Percentiles rank a stretch among this genome's conserved stretches.
Conservation (phyloP, 2,888 invertebrate species). For the Acholoe squamosa region DNA sequence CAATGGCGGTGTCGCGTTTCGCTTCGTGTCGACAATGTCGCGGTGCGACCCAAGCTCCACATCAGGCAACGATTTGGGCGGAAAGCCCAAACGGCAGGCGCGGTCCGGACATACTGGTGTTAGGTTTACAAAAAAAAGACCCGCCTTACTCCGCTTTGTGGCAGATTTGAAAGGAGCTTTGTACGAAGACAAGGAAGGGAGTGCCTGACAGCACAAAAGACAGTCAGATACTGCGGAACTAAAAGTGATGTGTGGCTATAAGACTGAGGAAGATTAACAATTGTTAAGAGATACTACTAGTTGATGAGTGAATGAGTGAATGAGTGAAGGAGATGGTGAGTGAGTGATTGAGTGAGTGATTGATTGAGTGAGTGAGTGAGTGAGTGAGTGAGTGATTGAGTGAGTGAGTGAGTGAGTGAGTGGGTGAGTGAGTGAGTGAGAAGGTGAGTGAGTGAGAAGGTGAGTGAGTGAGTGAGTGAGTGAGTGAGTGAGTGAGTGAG, state of each 20-base stretch:
- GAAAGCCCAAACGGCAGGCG: neutral
- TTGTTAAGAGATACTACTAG: too few species aligned
- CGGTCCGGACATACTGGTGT: constrained; percentile 1
- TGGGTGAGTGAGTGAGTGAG: neutral
- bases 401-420: too few species aligned
- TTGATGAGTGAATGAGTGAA: too few species aligned
- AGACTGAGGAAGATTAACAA: too few species aligned
- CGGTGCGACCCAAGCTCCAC: neutral
- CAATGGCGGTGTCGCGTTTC: neutral
- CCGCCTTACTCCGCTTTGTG: constrained; percentile 26
- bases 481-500: too few species aligned
- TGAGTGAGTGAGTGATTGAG: neutral
- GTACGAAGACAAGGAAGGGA: neutral
- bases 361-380: neutral
- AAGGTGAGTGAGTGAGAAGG: neutral
- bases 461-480: constrained; percentile 2
- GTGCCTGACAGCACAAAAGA: neutral
- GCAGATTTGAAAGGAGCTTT: neutral
- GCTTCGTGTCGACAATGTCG: neutral
- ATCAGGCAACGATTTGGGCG: constrained; percentile 9
- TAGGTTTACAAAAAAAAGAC: neutral
- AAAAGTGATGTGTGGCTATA: neutral
- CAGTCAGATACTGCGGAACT: neutral
- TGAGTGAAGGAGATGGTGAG: neutral
- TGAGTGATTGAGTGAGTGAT: neutral